These are phyloP conservation scores for Tortricodes alternella DNA, from an alignment of 2,888 invertebrate genomes.

Conservation along the genomic window DNA sequence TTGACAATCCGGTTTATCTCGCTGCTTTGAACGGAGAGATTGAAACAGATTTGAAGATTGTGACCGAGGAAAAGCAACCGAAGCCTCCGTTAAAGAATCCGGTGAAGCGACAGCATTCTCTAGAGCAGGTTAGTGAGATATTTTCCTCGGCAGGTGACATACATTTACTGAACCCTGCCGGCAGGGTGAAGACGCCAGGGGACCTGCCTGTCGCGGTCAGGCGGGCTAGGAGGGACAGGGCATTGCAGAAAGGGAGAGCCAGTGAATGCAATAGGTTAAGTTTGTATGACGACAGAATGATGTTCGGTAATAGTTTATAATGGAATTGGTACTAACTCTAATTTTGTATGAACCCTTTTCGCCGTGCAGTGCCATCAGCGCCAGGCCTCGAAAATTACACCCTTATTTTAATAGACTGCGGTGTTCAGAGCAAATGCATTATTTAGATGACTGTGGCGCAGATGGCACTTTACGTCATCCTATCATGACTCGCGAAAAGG, in stretches of 20 bases:
- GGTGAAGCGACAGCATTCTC: constrained; percentile 84
- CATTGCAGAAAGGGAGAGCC: constrained; percentile 72
- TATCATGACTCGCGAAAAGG: too few relatives aligned
- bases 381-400: too few relatives aligned
- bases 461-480: too few relatives aligned
- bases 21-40: constrained; percentile 73
- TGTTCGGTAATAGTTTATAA: constrained; percentile 84
- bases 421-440: too few relatives aligned
- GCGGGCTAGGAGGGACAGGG: constrained; percentile 85
- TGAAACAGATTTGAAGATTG: constrained; percentile 53
- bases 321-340: constrained; percentile 4
- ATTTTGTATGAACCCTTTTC: constrained; percentile 12
- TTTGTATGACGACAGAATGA: constrained; percentile 94
- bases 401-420: too few relatives aligned
- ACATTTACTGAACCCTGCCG: constrained; percentile 87
- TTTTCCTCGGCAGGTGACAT: constrained; percentile 87
- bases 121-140: constrained; percentile 89
- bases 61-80: constrained; percentile 49
- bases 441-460: too few relatives aligned
- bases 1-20: constrained; percentile 72
- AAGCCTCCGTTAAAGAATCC: constrained; percentile 61
- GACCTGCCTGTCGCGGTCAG: constrained; percentile 91
- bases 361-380: too few relatives aligned
- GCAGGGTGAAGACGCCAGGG: constrained; percentile 91
- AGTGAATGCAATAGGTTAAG: constrained; percentile 88